phyloP scores from a whole-genome alignment of 2,797 vertebrate genomes.

The Megaceryle alcyon region DNA sequence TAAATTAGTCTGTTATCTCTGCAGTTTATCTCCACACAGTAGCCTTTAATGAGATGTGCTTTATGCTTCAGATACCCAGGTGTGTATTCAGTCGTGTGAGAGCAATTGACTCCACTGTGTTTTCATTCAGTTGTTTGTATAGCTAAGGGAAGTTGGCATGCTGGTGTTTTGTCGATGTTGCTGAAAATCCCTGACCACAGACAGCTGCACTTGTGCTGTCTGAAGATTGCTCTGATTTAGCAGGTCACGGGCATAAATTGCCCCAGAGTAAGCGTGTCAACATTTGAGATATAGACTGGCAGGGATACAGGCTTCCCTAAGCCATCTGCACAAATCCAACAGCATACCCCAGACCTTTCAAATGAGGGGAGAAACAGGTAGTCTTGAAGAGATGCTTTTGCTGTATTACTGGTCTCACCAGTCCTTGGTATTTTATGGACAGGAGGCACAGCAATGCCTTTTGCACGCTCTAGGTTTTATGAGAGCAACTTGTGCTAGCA shows the following conservation, averaged over 20 bases:
- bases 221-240: neutral
- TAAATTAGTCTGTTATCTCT: constrained; percentile 19
- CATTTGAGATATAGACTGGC: neutral
- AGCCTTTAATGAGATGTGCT: neutral
- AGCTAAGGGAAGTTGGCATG: neutral
- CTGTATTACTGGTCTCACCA: neutral
- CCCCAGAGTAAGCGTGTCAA: neutral
- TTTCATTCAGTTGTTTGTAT: neutral
- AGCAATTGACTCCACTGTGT: neutral
- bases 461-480: neutral
- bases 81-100: neutral
- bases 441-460: neutral
- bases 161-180: neutral
- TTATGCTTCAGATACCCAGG: neutral
- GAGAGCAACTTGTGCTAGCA: neutral
- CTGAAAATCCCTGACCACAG: neutral
- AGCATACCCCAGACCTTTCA: neutral
- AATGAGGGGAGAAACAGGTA: neutral
- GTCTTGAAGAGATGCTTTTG: neutral
- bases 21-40: neutral
- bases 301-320: neutral
- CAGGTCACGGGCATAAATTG: neutral
- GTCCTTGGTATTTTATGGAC: neutral
- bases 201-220: neutral
- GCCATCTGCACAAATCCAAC: neutral